Evolutionary conservation across 2,888 invertebrate species (phyloP), one percentile per base, ranked within the genome.

Genomic region (Dermolepida albohirtum): DNA sequence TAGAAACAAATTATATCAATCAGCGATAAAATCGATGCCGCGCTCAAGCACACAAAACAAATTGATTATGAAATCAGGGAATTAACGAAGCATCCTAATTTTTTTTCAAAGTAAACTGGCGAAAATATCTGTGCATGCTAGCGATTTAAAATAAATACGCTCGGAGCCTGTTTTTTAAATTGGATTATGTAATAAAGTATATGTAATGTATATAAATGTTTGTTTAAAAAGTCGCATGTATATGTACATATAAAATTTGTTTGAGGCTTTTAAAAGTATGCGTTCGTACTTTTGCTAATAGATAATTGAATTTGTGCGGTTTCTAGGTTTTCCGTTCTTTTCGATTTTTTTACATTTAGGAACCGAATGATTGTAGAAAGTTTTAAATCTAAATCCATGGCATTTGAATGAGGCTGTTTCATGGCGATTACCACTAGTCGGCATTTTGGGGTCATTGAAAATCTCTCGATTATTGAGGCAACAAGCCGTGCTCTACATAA

Each of bases 371-470:
- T 27, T 72, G 57, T 71, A 72, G 70, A 73, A 69, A 72, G 70
- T 69, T 68, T 54, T 44, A 64, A 44, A 52, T 50, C 62, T 64
- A 70, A 70, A 72, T 70, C 70, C 68, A 71, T 73, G 72, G 74
- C 74, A 73, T 73, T 72, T 70, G 70, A 73, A 70, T 70, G 71
- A 55, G 59, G 47, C 68, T 55, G 68, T 72, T 75, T 74, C 76
- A 73, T 71, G 74, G 74, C 71, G 74, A 74, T 59, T 74, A 74
- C 73, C 75, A 74, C 74, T 75, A 74, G 76, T 74, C 74, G 75
- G 74, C 74, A 76, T 78, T 78, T 78, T 78, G 77, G 76, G 78
- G 78, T 78, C 78, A 78, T 78, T 78, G 77, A 78, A 78, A 78
- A 78, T 77, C 75, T 78, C 77, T 75, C 75, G 73, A 75, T 62